Evolutionary conservation across 2,888 invertebrate species (phyloP), one percentile per base, ranked within the genome.

Genomic region (Zootermopsis nevadensis): DNA sequence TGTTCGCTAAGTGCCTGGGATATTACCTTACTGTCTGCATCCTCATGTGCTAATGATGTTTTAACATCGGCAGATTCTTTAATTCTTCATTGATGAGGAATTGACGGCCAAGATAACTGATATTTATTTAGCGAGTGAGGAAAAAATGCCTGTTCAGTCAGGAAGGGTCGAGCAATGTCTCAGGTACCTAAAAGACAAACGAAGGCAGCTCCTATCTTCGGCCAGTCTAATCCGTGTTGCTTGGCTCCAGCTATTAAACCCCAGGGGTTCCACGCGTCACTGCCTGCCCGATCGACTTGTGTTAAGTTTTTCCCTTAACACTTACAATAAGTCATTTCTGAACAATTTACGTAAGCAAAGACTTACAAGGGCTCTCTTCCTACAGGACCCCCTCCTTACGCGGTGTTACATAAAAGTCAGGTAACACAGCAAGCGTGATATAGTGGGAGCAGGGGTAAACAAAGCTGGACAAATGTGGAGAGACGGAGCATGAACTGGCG

Each of bases 231-330:
- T 27, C 60, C 60, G n/a, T 27, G 60, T 60, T 27, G 48, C 42
- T 42, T 48, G 76, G 35, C 27, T 38, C 76, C 42, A 76, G 42
- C 76, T 42, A 76, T 76, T 76, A 76, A 76, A 76, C 76, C 10
- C 76, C 76, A 35, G 76, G 76, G 76, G 76, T 76, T 76, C 76
- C n/a, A 76, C 76, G 42, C 76, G 42, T 76, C 76, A 76, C n/a
- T n/a, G 60, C 60, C 27, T 15, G n/a, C 1, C 60, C 60, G 27
- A 60, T 76, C 76, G 22, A 30, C 76, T 76, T 76, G 42, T 22
- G 76, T 76, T 76, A 38, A 15, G 76, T 10, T 76, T 76, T 19
- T 30, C 76, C 76, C n/a, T 42, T 76, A 76, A 38, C 38, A 27
- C 76, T 30, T 15, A 42, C 76, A 76, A 48, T 76, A 76, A 76